Evolutionary conservation across 2,113 vertebrate species (phyloP), one percentile per base, ranked within the genome.

Genomic region (Elephantulus edwardii): DNA sequence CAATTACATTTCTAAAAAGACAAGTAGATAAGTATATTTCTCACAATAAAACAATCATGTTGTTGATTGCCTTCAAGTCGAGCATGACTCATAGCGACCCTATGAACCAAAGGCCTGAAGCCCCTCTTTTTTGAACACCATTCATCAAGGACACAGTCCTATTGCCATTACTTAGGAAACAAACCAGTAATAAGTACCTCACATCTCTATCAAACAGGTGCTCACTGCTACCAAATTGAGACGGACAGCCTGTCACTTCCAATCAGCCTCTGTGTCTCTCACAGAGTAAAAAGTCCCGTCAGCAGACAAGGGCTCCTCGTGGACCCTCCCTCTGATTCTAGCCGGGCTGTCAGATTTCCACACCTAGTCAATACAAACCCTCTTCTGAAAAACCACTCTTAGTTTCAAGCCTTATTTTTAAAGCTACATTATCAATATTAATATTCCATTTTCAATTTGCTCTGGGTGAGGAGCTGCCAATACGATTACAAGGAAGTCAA

Each of bases 261-360:
- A 35, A 8, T 58, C 70, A 22, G 30, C 12, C 6, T 12, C 11
- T 35, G 40, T 4, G 26, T 1, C 42, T 74, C 68, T 80, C 46
- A 16, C 0, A 5, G 79, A 70, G 30, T 48, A 26, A 4, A 64
- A 28, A 8, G 14, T 6, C 22, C 58, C 26, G 11, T 6, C 26
- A 5, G 5, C 3, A 20, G 46, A 48, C 11, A 40, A 30, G 2
- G 24, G 9, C 42, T n/a, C n/a, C n/a, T n/a, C n/a, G n/a, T n/a
- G n/a, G 17, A 35, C 64, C 1, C 19, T 40, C 30, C 30, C 70
- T 46, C 40, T 24, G 24, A 66, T 22, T 7, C 12, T 1, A 5
- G 4, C 30, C 5, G 19, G 50, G 14, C 52, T 17, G 35, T 4
- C 16, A 22, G 2, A 0, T 11, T 6, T 24, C 58, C 8, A 12